Conservation (phyloP, 2,113 vertebrate genomes). For the Erythrocebus patas region DNA sequence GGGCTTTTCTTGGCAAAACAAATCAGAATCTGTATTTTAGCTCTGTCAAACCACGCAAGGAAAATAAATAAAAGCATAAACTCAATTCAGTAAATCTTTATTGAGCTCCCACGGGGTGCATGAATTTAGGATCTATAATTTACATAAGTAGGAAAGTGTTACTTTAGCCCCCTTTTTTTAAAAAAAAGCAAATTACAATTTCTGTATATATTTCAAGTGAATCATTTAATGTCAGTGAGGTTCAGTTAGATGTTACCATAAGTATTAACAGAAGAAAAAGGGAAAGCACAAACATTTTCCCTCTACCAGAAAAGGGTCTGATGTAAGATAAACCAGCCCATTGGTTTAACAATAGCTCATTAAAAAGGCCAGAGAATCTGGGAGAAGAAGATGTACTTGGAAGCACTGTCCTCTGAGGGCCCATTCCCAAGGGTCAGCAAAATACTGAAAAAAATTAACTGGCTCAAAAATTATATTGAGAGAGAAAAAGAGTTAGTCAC, state of each 20-base stretch:
- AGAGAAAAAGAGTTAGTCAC: slow-evolving; percentile 62
- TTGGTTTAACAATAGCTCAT: slow-evolving; percentile 41
- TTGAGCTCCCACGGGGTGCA: slow-evolving; percentile 53
- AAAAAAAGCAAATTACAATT: slow-evolving; percentile 43
- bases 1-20: slow-evolving; percentile 25
- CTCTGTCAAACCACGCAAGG: slow-evolving; percentile 19
- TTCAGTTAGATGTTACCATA: slow-evolving; percentile 59
- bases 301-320: slow-evolving; percentile 25
- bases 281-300: slow-evolving; percentile 36
- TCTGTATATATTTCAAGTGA: slow-evolving; percentile 68
- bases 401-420: background rate
- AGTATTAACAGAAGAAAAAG: slow-evolving; percentile 45
- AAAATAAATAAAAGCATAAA: slow-evolving; percentile 43
- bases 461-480: slow-evolving; percentile 61
- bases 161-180: background rate
- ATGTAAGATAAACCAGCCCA: slow-evolving; percentile 25
- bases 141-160: slow-evolving; percentile 63
- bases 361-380: slow-evolving; percentile 38
- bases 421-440: slow-evolving; percentile 25
- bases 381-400: slow-evolving; percentile 29
- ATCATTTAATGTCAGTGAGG: slow-evolving; percentile 64
- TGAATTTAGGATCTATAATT: slow-evolving; percentile 57
- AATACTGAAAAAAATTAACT: slow-evolving; percentile 32
- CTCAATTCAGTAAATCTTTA: slow-evolving; percentile 68
- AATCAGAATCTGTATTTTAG: slow-evolving; percentile 44